These are phyloP conservation scores for Macaca nemestrina DNA, from an alignment of 2,113 vertebrate species.

Conservation along the genomic window DNA sequence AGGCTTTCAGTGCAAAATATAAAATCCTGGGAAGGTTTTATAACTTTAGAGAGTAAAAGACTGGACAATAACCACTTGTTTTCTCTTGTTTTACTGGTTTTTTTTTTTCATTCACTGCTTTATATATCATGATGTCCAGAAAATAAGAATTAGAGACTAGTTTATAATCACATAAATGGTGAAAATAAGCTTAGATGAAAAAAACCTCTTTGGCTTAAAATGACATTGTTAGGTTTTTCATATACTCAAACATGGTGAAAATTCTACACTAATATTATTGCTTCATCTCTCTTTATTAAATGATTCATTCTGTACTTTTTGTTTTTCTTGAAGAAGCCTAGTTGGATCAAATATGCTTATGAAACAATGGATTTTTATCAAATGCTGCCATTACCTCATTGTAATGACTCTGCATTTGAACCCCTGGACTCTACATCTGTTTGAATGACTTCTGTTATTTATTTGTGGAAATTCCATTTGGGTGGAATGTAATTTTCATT, in stretches of 20 bases:
- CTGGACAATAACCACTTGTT: not conserved
- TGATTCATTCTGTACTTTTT: constrained; percentile 69
- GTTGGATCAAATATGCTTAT: constrained; percentile 40
- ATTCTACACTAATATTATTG: not conserved
- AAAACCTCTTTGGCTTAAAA: constrained; percentile 52
- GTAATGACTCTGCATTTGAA: constrained; percentile 40
- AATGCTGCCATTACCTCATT: constrained; percentile 45
- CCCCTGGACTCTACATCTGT: not conserved
- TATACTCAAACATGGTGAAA: constrained; percentile 47
- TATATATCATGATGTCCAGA: not conserved
- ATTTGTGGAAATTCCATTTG: constrained; percentile 46
- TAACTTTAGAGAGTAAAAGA: not conserved
- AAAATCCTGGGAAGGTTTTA: not conserved
- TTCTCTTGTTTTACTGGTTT: not conserved
- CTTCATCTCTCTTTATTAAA: constrained; percentile 48
- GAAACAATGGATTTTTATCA: constrained; percentile 63
- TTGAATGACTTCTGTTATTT: constrained; percentile 47
- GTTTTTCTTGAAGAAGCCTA: constrained; percentile 67
- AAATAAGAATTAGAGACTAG: constrained; percentile 4
- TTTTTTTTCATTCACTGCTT: constrained; percentile 10
- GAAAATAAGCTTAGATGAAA: constrained; percentile 4
- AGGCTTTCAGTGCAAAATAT: not conserved
- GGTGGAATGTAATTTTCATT: constrained; percentile 32
- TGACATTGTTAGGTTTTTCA: constrained; percentile 46
- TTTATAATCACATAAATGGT: not conserved